Conservation (phyloP, 2,888 invertebrate species). For the Melanostoma scalare region DNA sequence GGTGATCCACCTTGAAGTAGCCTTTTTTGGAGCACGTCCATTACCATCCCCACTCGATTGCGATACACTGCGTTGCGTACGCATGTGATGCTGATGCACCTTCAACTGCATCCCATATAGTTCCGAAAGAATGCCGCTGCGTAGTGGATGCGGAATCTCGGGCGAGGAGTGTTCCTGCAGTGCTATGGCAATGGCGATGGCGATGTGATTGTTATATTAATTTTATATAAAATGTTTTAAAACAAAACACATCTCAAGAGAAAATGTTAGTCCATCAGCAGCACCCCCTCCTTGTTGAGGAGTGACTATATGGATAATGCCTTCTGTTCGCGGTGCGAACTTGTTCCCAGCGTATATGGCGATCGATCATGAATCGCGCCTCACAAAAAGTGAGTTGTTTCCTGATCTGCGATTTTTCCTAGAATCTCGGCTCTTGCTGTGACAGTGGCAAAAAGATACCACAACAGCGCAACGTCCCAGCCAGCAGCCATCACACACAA, state of each 20-base stretch:
- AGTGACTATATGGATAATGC: slow-evolving; percentile 32
- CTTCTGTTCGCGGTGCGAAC: slow-evolving; percentile 46
- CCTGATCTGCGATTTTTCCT: slow-evolving; percentile 71
- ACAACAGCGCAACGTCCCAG: slow-evolving; percentile 9
- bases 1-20: slow-evolving; percentile 72
- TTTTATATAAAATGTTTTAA: slow-evolving; percentile 37
- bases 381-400: slow-evolving; percentile 72
- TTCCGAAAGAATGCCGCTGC: slow-evolving; percentile 67
- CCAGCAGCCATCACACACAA: not conserved
- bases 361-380: slow-evolving; percentile 55
- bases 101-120: slow-evolving; percentile 68
- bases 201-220: slow-evolving; percentile 73
- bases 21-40: slow-evolving; percentile 66
- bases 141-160: slow-evolving; percentile 55
- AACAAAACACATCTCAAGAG: slow-evolving; percentile 34
- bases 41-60: slow-evolving; percentile 56
- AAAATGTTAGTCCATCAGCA: slow-evolving; percentile 59
- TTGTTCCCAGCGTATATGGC: slow-evolving; percentile 70
- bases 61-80: slow-evolving; percentile 26
- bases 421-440: slow-evolving; percentile 56
- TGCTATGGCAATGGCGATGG: not conserved
- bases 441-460: slow-evolving; percentile 31
- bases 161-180: slow-evolving; percentile 59
- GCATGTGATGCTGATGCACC: slow-evolving; percentile 58
- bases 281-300: slow-evolving; percentile 64